phyloP scores from a whole-genome alignment of 2,797 vertebrate species.

The Momotus momota region DNA sequence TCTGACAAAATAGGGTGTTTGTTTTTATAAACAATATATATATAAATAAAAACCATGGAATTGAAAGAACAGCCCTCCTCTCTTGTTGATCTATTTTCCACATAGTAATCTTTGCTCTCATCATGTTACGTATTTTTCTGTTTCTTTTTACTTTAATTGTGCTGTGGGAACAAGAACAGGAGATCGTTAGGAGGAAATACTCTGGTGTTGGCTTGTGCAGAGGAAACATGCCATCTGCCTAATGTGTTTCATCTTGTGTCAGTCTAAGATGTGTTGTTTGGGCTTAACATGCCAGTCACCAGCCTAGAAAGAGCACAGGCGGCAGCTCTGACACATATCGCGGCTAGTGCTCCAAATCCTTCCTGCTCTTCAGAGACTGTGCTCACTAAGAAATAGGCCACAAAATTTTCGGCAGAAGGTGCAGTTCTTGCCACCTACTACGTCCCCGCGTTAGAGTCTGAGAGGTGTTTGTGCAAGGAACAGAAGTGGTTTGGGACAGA shows the following conservation, averaged over 20 bases:
- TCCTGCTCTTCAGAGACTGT: background rate
- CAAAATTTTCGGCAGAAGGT: background rate
- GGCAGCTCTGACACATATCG: background rate
- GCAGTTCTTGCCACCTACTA: background rate
- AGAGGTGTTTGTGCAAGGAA: background rate
- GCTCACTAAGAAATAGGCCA: background rate
- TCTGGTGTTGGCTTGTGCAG: background rate
- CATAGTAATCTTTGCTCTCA: constrained; percentile 18
- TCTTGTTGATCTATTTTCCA: constrained; percentile 35
- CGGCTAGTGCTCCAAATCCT: background rate
- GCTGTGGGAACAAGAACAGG: constrained; percentile 30
- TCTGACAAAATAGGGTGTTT: constrained; percentile 59
- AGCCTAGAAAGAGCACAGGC: constrained; percentile 22
- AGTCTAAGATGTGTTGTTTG: constrained; percentile 42
- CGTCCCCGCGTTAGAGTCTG: rapidly evolving
- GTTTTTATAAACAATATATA: constrained; percentile 50
- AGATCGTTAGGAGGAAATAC: constrained; percentile 40
- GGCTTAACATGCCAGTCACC: constrained; percentile 45
- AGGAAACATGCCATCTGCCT: constrained; percentile 65
- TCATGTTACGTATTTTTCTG: background rate
- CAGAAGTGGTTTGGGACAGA: background rate
- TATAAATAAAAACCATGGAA: constrained; percentile 27
- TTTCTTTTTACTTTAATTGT: constrained; percentile 63
- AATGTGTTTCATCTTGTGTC: constrained; percentile 61
- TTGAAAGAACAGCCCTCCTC: background rate